phyloP scores from a whole-genome alignment of 2,113 vertebrate genomes.

The Xiphophorus hellerii region DNA sequence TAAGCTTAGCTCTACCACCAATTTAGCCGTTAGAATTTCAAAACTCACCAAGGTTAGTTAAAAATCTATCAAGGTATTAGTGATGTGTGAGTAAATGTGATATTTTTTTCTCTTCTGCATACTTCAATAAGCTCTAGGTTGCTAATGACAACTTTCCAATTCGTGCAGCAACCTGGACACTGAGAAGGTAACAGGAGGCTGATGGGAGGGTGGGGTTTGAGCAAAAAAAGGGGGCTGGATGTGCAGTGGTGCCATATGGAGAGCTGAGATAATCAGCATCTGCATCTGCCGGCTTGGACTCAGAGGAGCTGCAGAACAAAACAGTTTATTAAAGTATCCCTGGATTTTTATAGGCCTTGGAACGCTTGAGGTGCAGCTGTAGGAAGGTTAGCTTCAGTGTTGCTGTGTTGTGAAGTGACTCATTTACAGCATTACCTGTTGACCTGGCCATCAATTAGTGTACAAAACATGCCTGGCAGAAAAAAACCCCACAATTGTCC shows the following conservation, averaged over 20 bases:
- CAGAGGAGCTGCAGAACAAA: conserved; percentile 66
- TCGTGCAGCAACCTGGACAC: conserved; percentile 55
- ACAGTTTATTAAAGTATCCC: conserved; percentile 71
- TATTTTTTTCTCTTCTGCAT: conserved; percentile 47
- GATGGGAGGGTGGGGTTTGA: conserved; percentile 21
- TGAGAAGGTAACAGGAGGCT: conserved; percentile 46
- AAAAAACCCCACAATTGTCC: conserved; percentile 20
- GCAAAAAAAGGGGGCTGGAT: conserved; percentile 34
- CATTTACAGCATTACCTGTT: conserved; percentile 48
- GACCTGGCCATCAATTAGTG: conserved; percentile 54
- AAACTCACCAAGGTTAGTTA: conserved; percentile 23
- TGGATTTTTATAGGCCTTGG: conserved; percentile 48
- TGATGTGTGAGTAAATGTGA: conserved; percentile 42
- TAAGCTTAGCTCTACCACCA: conserved; percentile 13
- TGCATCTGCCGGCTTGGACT: conserved; percentile 72
- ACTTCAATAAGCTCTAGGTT: conserved; percentile 40
- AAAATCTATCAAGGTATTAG: conserved; percentile 42
- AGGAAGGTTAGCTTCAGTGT: conserved; percentile 9
- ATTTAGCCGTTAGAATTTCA: conserved; percentile 25
- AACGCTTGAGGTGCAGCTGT: conserved; percentile 29
- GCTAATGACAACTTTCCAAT: conserved; percentile 47
- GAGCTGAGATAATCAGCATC: conserved; percentile 68
- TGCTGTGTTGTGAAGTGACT: conserved; percentile 21
- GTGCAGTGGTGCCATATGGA: conserved; percentile 72
- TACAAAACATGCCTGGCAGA: conserved; percentile 41